Base-by-base conservation (phyloP, 2,113 vertebrate species). In the Scolopax mira region DNA sequence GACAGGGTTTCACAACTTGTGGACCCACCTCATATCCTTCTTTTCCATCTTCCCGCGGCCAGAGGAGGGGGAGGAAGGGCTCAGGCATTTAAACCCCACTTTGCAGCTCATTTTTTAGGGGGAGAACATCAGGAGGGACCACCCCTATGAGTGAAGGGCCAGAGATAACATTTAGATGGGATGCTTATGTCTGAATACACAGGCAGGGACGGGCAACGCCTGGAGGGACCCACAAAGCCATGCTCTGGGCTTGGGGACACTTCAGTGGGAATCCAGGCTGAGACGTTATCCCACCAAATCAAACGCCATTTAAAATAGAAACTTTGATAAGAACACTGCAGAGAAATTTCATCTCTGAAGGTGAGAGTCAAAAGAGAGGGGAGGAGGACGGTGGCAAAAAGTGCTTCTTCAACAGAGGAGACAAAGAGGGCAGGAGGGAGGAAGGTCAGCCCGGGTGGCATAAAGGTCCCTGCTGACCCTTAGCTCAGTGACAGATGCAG, bases 351-450 rank as follows among this genome's bases (percentile, higher is more conserved):
- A n/a, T n/a, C 39, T 44, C 14, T 46, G 46, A 46, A 19, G 1
- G 27, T 9, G 18, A 75, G 61, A 48, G 77, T 71, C 44, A 61
- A 75, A 93, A 84, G 65, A 84, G 65, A 92, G 5, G 55, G 37
- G 65, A 93, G 64, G 39, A 62, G 21, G 39, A 91, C 86, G 27
- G 55, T 4, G 0, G 49, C 12, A 7, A 93, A 42, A 95, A 90
- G 44, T 2, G 15, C 69, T 84, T 74, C 88, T 93, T 86, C 73
- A 88, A 67, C 27, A 51, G 72, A 74, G 48, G 37, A 95, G 90
- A 52, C 78, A 93, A 81, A 97, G 85, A 71, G 57, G 44, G 69
- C 33, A 86, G 69, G 75, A 93, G 93, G 96, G 95, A 90, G 92
- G 39, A 84, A 88, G 92, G 92, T 93, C 90, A 87, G 83, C 66